These are phyloP conservation scores for Catharus bicknelli DNA, from an alignment of 2,113 vertebrate genomes.

Conservation along the genomic window DNA sequence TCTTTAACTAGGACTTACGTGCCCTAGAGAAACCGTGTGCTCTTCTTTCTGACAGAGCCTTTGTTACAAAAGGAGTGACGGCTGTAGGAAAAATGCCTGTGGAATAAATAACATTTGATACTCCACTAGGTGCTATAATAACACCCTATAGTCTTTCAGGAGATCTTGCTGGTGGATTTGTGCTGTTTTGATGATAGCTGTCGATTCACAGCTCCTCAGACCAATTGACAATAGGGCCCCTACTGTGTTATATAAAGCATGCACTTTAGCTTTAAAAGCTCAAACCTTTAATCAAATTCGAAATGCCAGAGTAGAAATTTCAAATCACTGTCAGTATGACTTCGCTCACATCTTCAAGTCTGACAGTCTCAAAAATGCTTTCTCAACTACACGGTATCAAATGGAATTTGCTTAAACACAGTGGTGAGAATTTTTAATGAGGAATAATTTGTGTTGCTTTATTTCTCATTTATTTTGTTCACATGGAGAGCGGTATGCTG, in stretches of 20 bases:
- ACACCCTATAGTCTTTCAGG: constrained; percentile 20
- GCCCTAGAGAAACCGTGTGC: neutral
- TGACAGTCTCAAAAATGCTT: constrained; percentile 17
- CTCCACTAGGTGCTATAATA: constrained; percentile 49
- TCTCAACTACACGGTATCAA: neutral
- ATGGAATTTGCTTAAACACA: constrained; percentile 15
- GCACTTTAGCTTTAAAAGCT: constrained; percentile 57
- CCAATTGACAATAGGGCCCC: constrained; percentile 10
- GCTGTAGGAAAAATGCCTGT: neutral
- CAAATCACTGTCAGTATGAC: constrained; percentile 17
- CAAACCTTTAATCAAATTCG: constrained; percentile 49
- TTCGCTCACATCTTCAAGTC: neutral
- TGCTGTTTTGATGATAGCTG: constrained; percentile 54
- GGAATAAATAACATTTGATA: constrained; percentile 38
- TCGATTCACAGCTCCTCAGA: constrained; percentile 15
- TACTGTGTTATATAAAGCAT: constrained; percentile 41
- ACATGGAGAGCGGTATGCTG: neutral
- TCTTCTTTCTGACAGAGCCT: neutral
- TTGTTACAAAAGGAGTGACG: neutral
- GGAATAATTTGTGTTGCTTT: neutral
- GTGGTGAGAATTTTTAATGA: neutral
- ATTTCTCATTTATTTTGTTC: constrained; percentile 5
- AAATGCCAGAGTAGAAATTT: constrained; percentile 55
- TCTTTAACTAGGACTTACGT: neutral
- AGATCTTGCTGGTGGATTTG: constrained; percentile 46